A percentile compares a stretch with the other conserved stretches of the same genome.
These are phyloP conservation scores for Patella ulyssiponensis DNA, from an alignment of 2,888 invertebrate genomes.

Conservation along the genomic window DNA sequence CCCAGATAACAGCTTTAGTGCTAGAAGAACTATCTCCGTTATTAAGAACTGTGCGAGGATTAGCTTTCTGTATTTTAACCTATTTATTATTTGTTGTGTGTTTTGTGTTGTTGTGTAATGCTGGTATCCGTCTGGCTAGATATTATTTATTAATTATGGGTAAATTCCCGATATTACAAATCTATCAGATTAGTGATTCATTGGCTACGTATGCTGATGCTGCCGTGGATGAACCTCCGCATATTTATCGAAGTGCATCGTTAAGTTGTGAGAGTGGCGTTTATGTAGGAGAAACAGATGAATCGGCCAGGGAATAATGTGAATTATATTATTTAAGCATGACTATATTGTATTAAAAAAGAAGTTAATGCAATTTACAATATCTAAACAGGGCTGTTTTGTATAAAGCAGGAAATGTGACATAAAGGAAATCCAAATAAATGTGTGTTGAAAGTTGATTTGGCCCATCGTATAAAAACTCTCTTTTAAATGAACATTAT, in stretches of 20 bases:
- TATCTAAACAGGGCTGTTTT: too few relatives aligned
- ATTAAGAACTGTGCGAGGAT: constrained; percentile 45
- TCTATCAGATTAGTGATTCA: constrained; percentile 43
- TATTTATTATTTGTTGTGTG: constrained; percentile 47
- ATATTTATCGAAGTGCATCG: constrained; percentile 58
- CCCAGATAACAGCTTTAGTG: constrained; percentile 40
- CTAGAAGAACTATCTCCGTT: constrained; percentile 54
- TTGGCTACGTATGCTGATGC: constrained; percentile 19
- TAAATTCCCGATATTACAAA: constrained; percentile 45
- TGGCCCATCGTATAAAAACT: too few relatives aligned
- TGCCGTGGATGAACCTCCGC: constrained; percentile 29
- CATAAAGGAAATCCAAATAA: too few relatives aligned
- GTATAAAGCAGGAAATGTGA: too few relatives aligned
- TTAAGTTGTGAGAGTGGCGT: constrained; percentile 66
- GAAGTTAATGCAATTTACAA: too few relatives aligned
- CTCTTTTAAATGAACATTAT: too few relatives aligned
- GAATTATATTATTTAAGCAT: too few relatives aligned
- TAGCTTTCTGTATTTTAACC: constrained; percentile 50
- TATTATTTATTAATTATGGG: constrained; percentile 54
- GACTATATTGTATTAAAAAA: too few relatives aligned
- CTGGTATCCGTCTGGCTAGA: constrained; percentile 50
- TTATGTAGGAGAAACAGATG: constrained; percentile 48
- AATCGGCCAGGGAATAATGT: constrained; percentile 26
- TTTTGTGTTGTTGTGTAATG: constrained; percentile 55
- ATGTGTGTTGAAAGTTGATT: too few relatives aligned